These are phyloP conservation scores for Melanotaenia maccullochi DNA, from an alignment of 2,797 vertebrate species.

Conservation along the genomic window DNA sequence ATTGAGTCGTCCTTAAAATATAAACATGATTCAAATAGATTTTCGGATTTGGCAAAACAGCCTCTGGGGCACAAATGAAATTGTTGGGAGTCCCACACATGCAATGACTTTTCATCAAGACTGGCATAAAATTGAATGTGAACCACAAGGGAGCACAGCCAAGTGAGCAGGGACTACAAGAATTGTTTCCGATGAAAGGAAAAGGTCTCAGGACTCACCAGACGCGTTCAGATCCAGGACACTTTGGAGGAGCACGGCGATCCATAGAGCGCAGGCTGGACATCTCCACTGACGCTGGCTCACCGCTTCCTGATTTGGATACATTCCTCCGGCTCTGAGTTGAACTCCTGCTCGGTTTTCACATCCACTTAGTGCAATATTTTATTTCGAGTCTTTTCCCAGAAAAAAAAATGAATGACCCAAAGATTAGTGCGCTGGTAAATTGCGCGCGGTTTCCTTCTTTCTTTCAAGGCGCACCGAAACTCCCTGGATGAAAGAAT, in stretches of 20 bases:
- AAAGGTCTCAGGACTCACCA: conserved; percentile 70
- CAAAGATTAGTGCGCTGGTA: neutral
- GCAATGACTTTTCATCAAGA: neutral
- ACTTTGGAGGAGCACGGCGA: conserved; percentile 69
- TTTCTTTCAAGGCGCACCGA: conserved; percentile 17
- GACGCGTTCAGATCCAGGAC: conserved; percentile 68
- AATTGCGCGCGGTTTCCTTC: conserved; percentile 2
- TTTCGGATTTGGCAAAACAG: neutral
- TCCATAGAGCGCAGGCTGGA: conserved; percentile 74
- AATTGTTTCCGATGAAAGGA: neutral
- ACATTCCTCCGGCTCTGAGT: conserved; percentile 80
- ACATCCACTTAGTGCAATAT: conserved; percentile 77
- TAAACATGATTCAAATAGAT: neutral
- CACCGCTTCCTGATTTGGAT: conserved; percentile 72
- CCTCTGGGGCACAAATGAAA: neutral
- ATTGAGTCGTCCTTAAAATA: neutral
- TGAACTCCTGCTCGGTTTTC: conserved; percentile 54
- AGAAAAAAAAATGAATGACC: conserved; percentile 13
- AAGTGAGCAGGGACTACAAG: neutral
- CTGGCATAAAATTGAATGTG: conserved; percentile 25
- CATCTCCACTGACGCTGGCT: conserved; percentile 73
- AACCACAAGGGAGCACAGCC: conserved; percentile 6
- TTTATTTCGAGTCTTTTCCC: conserved; percentile 16
- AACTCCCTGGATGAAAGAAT: neutral
- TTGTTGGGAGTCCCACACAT: neutral